Conservation (phyloP, 2,797 vertebrate genomes). For the Ciconia nigra region DNA sequence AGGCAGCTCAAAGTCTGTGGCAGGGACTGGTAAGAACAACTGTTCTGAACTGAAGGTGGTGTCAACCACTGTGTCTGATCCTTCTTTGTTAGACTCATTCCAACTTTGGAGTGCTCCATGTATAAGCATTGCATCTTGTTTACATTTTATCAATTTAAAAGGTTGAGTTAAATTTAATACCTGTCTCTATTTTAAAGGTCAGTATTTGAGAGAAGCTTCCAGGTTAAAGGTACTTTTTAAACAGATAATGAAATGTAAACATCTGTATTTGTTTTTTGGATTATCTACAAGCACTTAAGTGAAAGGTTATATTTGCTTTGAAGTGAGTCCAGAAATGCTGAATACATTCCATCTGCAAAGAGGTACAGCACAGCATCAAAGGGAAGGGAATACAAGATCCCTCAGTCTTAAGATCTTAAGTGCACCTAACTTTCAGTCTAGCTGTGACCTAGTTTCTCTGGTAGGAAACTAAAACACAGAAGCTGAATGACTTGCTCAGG, state of each 20-base stretch:
- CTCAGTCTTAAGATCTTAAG: not conserved
- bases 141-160: not conserved
- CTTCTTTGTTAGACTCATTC: not conserved
- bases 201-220: not conserved
- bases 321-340: not conserved
- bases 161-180: not conserved
- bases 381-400: not conserved
- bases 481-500: not conserved
- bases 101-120: not conserved
- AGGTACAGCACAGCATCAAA: not conserved
- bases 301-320: not conserved
- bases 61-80: not conserved
- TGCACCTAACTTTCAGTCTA: not conserved
- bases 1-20: not conserved
- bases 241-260: not conserved
- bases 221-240: not conserved
- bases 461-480: not conserved
- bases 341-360: not conserved
- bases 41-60: not conserved
- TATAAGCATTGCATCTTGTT: not conserved
- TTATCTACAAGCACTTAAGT: not conserved
- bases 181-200: not conserved
- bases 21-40: not conserved
- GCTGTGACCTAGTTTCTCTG: not conserved
- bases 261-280: not conserved